A percentile compares a stretch with the other conserved stretches of the same genome.
phyloP scores from a whole-genome alignment of 2,113 vertebrate species.

The Plectropomus leopardus region DNA sequence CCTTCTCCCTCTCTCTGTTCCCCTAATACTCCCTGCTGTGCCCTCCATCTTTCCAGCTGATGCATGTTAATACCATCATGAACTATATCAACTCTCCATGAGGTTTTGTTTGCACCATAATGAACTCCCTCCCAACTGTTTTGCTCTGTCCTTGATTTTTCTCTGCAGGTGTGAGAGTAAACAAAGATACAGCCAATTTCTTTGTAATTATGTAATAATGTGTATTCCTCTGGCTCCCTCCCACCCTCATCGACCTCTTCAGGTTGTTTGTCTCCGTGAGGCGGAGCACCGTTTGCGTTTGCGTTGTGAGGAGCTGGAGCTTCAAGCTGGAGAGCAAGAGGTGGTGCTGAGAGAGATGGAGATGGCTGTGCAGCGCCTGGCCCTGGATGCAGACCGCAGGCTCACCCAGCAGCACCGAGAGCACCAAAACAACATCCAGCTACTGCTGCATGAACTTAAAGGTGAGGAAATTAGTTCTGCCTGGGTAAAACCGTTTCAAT shows the following conservation, averaged over 20 bases:
- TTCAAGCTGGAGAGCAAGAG: slow-evolving; percentile 85
- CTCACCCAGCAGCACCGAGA: slow-evolving; percentile 89
- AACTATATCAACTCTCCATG: neutral
- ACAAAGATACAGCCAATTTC: slow-evolving; percentile 5
- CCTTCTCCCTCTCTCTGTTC: neutral
- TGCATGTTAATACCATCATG: neutral
- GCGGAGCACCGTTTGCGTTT: slow-evolving; percentile 83
- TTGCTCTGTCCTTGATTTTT: neutral
- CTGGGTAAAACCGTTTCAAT: neutral
- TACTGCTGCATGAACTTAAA: slow-evolving; percentile 87
- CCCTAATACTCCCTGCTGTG: neutral
- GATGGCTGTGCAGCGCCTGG: slow-evolving; percentile 85
- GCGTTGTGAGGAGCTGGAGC: slow-evolving; percentile 87
- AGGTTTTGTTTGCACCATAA: neutral
- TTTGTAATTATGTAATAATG: slow-evolving; percentile 4
- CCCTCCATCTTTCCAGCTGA: neutral
- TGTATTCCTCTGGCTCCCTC: neutral
- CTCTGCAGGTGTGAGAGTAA: slow-evolving; percentile 2
- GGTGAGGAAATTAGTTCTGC: slow-evolving; percentile 75
- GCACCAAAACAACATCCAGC: slow-evolving; percentile 89
- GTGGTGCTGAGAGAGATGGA: slow-evolving; percentile 83
- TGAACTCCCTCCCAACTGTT: neutral
- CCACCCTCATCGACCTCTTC: slow-evolving; percentile 25
- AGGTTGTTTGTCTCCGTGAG: slow-evolving; percentile 91
- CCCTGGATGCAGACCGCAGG: slow-evolving; percentile 87